Conservation (phyloP, 1,140 invertebrate genomes). For the Musca vetustissima region DNA sequence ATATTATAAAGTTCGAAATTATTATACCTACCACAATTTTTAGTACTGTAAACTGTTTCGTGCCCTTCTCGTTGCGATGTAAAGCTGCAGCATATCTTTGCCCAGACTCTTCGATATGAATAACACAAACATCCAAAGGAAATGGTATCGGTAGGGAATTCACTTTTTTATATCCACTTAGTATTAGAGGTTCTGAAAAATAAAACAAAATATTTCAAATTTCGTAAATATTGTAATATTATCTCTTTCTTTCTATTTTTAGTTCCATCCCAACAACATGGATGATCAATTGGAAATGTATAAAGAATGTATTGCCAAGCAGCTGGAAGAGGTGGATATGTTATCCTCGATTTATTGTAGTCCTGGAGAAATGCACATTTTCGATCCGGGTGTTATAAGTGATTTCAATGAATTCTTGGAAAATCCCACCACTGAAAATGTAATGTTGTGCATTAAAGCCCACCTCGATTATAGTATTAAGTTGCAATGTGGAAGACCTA, state of each 20-base stretch:
- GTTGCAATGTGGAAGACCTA: conserved; percentile 55
- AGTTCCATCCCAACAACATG: background rate
- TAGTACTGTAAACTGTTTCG: conserved; percentile 43
- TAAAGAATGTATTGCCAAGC: conserved; percentile 57
- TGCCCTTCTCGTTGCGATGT: conserved; percentile 38
- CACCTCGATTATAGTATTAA: conserved; percentile 46
- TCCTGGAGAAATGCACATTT: conserved; percentile 67
- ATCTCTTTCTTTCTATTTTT: background rate
- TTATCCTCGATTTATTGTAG: conserved; percentile 72
- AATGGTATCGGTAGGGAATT: conserved; percentile 48
- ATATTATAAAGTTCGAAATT: too few species aligned
- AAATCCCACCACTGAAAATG: conserved; percentile 33
- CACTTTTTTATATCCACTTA: conserved; percentile 42
- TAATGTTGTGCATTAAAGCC: conserved; percentile 25
- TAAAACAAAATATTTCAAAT: too few species aligned
- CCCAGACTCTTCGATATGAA: conserved; percentile 36
- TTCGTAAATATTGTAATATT: too few species aligned
- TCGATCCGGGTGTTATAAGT: conserved; percentile 63
- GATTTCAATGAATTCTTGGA: conserved; percentile 65
- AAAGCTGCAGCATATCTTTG: conserved; percentile 44
- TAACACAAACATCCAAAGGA: conserved; percentile 51
- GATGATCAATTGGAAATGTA: conserved; percentile 20
- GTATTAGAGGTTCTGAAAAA: conserved; percentile 37
- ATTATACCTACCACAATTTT: conserved; percentile 26
- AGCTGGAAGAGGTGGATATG: conserved; percentile 74